phyloP scores from a whole-genome alignment of 2,888 invertebrate species.

The Hedya salicella region DNA sequence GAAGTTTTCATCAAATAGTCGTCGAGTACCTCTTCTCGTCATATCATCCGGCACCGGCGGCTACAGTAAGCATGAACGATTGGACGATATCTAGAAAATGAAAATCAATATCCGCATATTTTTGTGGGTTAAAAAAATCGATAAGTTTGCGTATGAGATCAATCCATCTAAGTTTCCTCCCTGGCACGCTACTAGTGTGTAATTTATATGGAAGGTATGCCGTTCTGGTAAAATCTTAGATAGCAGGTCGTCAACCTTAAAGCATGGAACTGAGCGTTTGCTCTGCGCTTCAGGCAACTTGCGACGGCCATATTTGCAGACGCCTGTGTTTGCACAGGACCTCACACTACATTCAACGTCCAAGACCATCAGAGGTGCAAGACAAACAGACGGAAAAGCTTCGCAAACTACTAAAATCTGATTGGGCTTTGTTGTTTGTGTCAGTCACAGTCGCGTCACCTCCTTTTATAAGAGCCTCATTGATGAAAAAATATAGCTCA shows the following conservation, averaged over 20 bases:
- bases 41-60: no score
- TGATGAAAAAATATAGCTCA: background rate
- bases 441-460: background rate
- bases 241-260: conserved; percentile 15
- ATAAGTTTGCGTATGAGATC: no score
- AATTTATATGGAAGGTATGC: background rate
- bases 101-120: no score
- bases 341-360: conserved; percentile 6
- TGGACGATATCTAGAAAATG: no score
- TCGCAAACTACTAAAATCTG: background rate
- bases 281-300: conserved; percentile 10
- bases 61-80: no score
- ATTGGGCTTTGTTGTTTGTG: background rate
- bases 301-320: conserved; percentile 17
- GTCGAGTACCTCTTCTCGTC: no score
- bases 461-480: background rate
- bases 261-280: background rate
- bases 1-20: no score
- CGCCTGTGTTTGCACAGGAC: conserved; percentile 19
- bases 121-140: no score
- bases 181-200: no score
- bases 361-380: background rate
- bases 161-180: no score
- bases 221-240: background rate
- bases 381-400: conserved; percentile 17